phyloP scores from a whole-genome alignment of 2,113 vertebrate genomes.

The Orthonyx spaldingii region DNA sequence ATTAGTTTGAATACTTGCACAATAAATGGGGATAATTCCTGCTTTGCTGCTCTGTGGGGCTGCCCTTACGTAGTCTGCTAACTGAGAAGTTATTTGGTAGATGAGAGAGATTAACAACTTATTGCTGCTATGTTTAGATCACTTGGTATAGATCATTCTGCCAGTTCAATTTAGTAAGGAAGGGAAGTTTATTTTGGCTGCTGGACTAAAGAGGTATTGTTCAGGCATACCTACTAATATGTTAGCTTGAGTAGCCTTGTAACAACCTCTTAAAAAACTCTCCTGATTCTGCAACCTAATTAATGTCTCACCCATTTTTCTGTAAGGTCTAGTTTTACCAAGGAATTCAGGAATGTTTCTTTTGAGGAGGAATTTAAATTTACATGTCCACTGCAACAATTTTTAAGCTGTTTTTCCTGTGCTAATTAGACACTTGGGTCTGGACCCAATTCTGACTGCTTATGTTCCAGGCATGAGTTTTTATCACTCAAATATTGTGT shows the following conservation, averaged over 20 bases:
- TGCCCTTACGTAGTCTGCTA: neutral
- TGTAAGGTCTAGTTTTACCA: neutral
- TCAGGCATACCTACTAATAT: neutral
- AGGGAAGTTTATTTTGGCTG: neutral
- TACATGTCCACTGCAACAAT: neutral
- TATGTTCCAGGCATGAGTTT: neutral
- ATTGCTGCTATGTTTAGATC: neutral
- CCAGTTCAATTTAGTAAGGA: neutral
- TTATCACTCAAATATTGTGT: neutral
- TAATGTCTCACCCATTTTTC: neutral
- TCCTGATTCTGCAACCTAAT: neutral
- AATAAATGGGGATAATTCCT: neutral
- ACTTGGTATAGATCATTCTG: slow-evolving; percentile 8
- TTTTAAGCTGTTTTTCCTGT: neutral
- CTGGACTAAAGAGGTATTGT: neutral
- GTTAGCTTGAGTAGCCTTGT: neutral
- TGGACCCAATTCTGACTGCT: neutral
- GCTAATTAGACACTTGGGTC: neutral
- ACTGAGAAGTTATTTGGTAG: slow-evolving; percentile 3
- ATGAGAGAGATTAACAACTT: neutral
- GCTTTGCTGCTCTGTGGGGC: neutral
- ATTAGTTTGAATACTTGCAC: neutral
- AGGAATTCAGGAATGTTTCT: neutral
- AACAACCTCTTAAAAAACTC: neutral
- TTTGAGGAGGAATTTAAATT: neutral